A percentile compares a stretch with the other conserved stretches of the same genome.
Evolutionary conservation across 2,113 vertebrate species (phyloP).

Genomic region (Paralichthys olivaceus): DNA sequence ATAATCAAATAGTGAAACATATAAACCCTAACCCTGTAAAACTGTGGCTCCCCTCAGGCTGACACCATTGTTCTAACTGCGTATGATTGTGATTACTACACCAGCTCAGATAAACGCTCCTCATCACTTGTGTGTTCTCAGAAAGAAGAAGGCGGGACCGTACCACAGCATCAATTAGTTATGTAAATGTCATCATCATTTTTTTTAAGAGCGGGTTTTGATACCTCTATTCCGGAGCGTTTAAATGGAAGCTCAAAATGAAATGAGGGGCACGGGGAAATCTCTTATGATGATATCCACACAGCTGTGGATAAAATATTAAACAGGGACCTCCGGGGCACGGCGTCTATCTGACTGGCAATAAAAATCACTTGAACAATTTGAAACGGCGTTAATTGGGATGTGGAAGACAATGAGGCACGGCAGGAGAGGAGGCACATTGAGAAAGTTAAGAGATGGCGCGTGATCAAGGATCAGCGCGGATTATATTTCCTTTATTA

Average conservation of each 20-base stretch:
- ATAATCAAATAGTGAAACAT: not conserved
- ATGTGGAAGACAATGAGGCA: constrained; percentile 44
- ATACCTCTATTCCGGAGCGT: constrained; percentile 49
- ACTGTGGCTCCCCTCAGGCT: constrained; percentile 1
- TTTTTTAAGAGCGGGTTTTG: constrained; percentile 43
- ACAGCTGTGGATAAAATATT: constrained; percentile 73
- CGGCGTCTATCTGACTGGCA: constrained; percentile 46
- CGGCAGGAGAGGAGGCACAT: constrained; percentile 16
- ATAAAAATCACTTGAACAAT: constrained; percentile 58
- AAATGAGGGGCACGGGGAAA: constrained; percentile 41
- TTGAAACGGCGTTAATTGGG: constrained; percentile 65
- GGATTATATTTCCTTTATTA: constrained; percentile 49
- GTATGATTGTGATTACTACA: constrained; percentile 40
- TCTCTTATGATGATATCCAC: constrained; percentile 62
- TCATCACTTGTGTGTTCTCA: constrained; percentile 27
- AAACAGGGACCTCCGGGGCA: constrained; percentile 68
- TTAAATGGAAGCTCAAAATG: constrained; percentile 59
- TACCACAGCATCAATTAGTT: constrained; percentile 54
- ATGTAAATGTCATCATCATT: constrained; percentile 58
- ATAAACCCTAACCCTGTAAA: no score
- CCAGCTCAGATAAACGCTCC: constrained; percentile 39
- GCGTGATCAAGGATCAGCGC: constrained; percentile 34
- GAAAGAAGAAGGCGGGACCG: not conserved
- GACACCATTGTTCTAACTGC: constrained; percentile 32
- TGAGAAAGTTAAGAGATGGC: constrained; percentile 14